phyloP scores from a whole-genome alignment of 2,888 invertebrate species.

The Melanargia galathea region DNA sequence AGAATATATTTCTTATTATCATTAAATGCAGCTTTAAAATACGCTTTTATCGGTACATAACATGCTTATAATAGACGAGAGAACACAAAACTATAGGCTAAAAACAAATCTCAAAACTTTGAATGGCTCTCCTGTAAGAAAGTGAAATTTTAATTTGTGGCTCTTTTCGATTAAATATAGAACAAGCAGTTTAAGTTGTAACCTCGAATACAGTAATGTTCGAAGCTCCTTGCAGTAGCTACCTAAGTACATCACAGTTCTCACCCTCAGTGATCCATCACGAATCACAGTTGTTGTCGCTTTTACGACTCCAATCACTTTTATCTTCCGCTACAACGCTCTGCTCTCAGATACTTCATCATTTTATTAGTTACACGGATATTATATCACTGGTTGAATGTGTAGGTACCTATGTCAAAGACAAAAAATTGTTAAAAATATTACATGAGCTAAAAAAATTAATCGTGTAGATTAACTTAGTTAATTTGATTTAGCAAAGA shows the following conservation, averaged over 20 bases:
- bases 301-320: constrained; percentile 73
- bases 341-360: constrained; percentile 27
- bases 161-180: not conserved
- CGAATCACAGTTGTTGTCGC: constrained; percentile 58
- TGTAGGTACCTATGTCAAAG: too few species aligned
- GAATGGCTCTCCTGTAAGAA: too few species aligned
- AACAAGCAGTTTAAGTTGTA: not conserved
- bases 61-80: too few species aligned
- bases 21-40: too few species aligned
- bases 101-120: too few species aligned
- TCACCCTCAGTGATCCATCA: constrained; percentile 67
- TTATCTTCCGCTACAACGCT: constrained; percentile 64
- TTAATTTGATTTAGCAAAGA: too few species aligned
- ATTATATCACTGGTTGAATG: not conserved
- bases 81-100: too few species aligned
- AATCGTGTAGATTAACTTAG: too few species aligned
- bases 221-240: not conserved
- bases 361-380: constrained; percentile 17
- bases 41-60: too few species aligned
- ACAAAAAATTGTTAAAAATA: not conserved
- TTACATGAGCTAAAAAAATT: too few species aligned
- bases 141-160: too few species aligned
- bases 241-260: constrained; percentile 11
- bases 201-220: not conserved
- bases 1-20: too few species aligned